These are phyloP conservation scores for Thunnus albacares DNA, from an alignment of 2,797 vertebrate genomes.

Conservation along the genomic window DNA sequence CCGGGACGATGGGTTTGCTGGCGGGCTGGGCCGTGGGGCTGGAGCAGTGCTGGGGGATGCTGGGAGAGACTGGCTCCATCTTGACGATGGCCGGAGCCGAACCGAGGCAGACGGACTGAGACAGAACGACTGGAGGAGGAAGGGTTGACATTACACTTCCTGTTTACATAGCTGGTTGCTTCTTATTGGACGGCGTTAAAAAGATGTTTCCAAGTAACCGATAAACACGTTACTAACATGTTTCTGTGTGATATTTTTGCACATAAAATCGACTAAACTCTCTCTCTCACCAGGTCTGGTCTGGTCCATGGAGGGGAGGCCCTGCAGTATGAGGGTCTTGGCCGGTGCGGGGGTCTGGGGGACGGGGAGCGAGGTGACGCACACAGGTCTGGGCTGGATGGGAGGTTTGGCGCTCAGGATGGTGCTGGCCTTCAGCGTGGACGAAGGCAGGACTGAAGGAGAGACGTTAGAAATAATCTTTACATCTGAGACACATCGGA, in stretches of 20 bases:
- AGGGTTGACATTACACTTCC: no score
- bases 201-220: no score
- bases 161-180: no score
- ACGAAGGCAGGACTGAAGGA: constrained; percentile 54
- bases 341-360: constrained; percentile 69
- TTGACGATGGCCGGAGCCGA: constrained; percentile 86
- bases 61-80: constrained; percentile 86
- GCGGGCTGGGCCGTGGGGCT: constrained; percentile 63
- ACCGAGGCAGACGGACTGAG: constrained; percentile 84
- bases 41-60: constrained; percentile 78
- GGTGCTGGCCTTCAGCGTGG: constrained; percentile 80
- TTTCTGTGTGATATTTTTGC: not conserved
- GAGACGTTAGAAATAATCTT: not conserved
- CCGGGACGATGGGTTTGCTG: constrained; percentile 90
- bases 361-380: constrained; percentile 82
- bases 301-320: constrained; percentile 82
- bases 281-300: constrained; percentile 74
- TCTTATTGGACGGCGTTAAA: no score
- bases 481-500: no score
- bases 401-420: constrained; percentile 86
- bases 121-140: constrained; percentile 83
- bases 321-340: constrained; percentile 90
- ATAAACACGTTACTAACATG: not conserved
- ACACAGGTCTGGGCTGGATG: constrained; percentile 90
- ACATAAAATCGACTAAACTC: no score